Evolutionary conservation across 2,888 invertebrate genomes (phyloP).

Genomic region (Glyphotaelius pellucidus): DNA sequence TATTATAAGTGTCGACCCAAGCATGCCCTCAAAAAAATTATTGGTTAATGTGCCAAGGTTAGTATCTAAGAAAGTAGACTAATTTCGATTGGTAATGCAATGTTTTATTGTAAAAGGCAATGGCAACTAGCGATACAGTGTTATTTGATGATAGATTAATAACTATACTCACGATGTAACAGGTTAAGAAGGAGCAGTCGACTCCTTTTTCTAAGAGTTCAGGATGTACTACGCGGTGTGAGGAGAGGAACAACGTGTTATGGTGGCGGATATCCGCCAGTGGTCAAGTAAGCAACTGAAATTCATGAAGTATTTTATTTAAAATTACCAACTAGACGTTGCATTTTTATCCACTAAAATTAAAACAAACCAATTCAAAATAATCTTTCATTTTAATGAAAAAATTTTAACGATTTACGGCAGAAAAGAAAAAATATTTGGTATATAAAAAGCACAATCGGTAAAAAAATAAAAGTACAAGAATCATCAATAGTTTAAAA

Average conservation of each 20-base stretch:
- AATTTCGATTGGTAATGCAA: background rate
- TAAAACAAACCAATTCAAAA: background rate
- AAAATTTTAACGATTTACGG: background rate
- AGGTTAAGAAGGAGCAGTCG: slow-evolving; percentile 80
- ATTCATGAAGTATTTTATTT: background rate
- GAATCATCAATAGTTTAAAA: background rate
- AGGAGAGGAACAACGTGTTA: slow-evolving; percentile 76
- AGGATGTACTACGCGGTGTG: slow-evolving; percentile 75
- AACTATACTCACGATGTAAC: slow-evolving; percentile 76
- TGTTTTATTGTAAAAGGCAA: slow-evolving; percentile 1
- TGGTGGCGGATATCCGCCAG: slow-evolving; percentile 76
- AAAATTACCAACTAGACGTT: background rate
- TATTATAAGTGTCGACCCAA: slow-evolving; percentile 12
- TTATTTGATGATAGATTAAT: background rate
- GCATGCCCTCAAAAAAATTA: slow-evolving; percentile 44
- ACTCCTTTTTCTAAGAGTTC: slow-evolving; percentile 77
- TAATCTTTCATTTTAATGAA: background rate
- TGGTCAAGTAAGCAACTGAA: slow-evolving; percentile 69
- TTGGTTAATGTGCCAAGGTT: slow-evolving; percentile 51
- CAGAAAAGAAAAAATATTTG: background rate
- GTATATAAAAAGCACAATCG: background rate
- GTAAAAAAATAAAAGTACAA: background rate
- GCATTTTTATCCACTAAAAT: background rate
- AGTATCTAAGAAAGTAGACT: slow-evolving; percentile 2
- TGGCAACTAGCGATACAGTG: background rate